phyloP scores from a whole-genome alignment of 2,888 invertebrate species.

The Poecilus cupreus region DNA sequence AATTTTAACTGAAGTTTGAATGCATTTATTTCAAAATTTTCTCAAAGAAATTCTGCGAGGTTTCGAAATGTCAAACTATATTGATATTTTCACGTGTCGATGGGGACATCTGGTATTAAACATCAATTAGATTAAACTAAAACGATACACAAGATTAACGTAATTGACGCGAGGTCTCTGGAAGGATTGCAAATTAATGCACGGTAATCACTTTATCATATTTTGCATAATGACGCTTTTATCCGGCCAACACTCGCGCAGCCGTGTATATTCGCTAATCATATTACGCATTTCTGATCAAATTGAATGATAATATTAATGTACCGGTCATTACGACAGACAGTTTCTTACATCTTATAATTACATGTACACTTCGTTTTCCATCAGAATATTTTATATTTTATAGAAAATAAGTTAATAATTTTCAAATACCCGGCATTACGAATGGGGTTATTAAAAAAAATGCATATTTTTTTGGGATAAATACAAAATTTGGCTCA shows the following conservation, averaged over 20 bases:
- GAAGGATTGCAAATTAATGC: slow-evolving; percentile 47
- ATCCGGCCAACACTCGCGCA: not conserved
- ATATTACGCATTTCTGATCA: slow-evolving; percentile 25
- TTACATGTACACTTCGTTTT: no score
- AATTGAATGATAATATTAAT: slow-evolving; percentile 8
- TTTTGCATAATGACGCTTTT: slow-evolving; percentile 50
- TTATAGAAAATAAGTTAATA: no score
- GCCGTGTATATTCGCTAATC: slow-evolving; percentile 14
- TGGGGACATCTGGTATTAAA: slow-evolving; percentile 35
- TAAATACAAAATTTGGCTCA: no score
- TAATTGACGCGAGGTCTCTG: slow-evolving; percentile 18
- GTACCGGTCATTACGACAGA: not conserved
- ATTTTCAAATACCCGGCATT: no score
- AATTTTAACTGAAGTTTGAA: no score
- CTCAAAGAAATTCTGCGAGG: not conserved
- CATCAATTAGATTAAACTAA: slow-evolving; percentile 31
- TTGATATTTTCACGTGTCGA: not conserved
- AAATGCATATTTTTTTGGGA: no score
- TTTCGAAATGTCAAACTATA: not conserved
- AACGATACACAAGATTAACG: slow-evolving; percentile 36
- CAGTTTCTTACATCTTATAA: not conserved
- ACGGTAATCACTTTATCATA: slow-evolving; percentile 39
- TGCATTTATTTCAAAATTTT: no score
- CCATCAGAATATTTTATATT: no score
- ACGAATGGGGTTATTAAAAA: no score